Evolutionary conservation across 1,140 invertebrate species (phyloP), one percentile per base, ranked within the genome.

Genomic region (Lerema accius): DNA sequence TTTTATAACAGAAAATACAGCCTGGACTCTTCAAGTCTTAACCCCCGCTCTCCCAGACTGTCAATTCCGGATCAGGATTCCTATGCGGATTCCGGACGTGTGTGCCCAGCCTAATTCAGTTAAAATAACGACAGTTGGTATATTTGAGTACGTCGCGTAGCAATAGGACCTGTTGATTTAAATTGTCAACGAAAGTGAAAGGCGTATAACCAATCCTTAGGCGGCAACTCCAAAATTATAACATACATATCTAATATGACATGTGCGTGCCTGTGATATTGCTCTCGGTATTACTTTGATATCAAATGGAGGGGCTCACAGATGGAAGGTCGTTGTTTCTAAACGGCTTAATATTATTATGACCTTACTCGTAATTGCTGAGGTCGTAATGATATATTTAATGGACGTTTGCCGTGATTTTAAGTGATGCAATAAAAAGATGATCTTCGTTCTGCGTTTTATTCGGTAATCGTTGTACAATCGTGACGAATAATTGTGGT

Each of bases 121-220:
- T 23, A 23, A 2, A 23, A 23, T 5, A 23, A 32, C 56, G 46
- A 56, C 69, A 73, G 63, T 64, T 69, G 67, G 45, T 63, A 61
- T 55, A 67, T 73, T 82, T 82, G 70, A 71, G 59, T 58, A 53
- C 39, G 58, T 73, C 26, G 60, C 28, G 65, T 67, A 64, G 59
- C 66, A 71, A 65, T 70, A 64, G 65, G 70, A 75, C 63, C 56
- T 67, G 56, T 70, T 50, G 56, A 71, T 75, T 62, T 55, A 64
- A 62, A 67, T 74, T 62, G 67, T 42, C 64, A 63, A 69, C 66
- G 67, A 82, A 73, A 82, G 73, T 74, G 75, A 79, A 78, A 71
- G 73, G 73, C 42, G 50, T 45, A 51, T 43, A 46, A 39, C 23
- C n/a, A 1, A 35, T 68, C 56, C 55, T 55, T 62, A 40, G 49